Percentiles rank a stretch among this genome's conserved stretches.
Evolutionary conservation across 2,113 vertebrate genomes (phyloP).

Genomic region (Syngnathoides biaculeatus): DNA sequence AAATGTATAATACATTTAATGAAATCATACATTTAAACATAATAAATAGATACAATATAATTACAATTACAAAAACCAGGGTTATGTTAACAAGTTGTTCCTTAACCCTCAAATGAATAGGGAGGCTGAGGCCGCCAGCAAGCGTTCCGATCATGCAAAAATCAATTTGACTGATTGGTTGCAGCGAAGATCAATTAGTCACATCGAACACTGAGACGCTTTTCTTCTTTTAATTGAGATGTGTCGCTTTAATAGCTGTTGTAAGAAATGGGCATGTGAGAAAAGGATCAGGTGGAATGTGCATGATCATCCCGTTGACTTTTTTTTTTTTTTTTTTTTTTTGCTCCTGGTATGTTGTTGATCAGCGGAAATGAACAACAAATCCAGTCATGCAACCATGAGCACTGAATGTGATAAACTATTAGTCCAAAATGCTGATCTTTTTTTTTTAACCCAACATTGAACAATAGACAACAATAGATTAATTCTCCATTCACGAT

Average conservation of each 20-base stretch:
- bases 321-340: conserved; percentile 44
- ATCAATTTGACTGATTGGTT: conserved; percentile 61
- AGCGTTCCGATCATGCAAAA: conserved; percentile 48
- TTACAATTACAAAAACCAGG: not conserved
- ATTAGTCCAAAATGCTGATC: conserved; percentile 12
- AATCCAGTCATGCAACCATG: conserved; percentile 42
- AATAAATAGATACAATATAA: not conserved
- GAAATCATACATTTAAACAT: not conserved
- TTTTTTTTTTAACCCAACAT: conserved; percentile 13
- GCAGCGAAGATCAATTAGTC: conserved; percentile 49
- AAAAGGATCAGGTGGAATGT: conserved; percentile 58
- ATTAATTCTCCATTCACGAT: conserved; percentile 29
- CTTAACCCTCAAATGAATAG: conserved; percentile 2
- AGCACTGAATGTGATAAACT: conserved; percentile 34
- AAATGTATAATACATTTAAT: no score
- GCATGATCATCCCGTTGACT: conserved; percentile 60
- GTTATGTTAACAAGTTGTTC: conserved; percentile 1
- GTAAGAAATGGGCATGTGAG: conserved; percentile 33
- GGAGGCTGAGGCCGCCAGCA: conserved; percentile 27
- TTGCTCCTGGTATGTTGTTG: conserved; percentile 58
- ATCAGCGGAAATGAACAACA: conserved; percentile 60
- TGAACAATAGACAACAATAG: conserved; percentile 7
- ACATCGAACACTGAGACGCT: conserved; percentile 47
- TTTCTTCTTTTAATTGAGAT: conserved; percentile 35
- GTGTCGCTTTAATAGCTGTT: conserved; percentile 32